These are phyloP conservation scores for Argyrosomus regius DNA, from an alignment of 2,797 vertebrate species.

Conservation along the genomic window DNA sequence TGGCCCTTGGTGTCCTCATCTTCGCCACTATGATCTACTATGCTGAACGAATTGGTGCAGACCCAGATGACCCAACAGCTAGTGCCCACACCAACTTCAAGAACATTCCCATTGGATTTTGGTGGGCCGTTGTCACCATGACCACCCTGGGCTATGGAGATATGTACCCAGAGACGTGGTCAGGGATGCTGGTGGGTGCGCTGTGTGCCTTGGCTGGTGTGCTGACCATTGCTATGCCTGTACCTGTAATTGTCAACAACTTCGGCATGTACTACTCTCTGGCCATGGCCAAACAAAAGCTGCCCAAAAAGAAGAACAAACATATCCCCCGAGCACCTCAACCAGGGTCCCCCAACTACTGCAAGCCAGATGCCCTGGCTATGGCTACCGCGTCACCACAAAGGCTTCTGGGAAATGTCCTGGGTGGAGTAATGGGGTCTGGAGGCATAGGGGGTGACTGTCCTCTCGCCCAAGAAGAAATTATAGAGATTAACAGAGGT, in stretches of 20 bases:
- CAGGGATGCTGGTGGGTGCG: slow-evolving; percentile 98
- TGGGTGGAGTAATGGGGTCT: slow-evolving; percentile 96
- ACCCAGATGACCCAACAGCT: slow-evolving; percentile 95
- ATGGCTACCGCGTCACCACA: slow-evolving; percentile 99
- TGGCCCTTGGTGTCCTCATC: slow-evolving; percentile 98
- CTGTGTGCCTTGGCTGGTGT: slow-evolving; percentile 97
- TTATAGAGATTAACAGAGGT: slow-evolving; percentile 96
- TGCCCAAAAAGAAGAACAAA: slow-evolving; percentile 99
- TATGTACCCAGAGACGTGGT: slow-evolving; percentile 99
- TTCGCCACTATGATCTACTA: slow-evolving; percentile 99
- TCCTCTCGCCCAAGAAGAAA: slow-evolving; percentile 95
- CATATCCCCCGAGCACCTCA: slow-evolving; percentile 98
- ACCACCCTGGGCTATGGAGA: slow-evolving; percentile 99
- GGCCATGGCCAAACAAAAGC: slow-evolving; percentile 99
- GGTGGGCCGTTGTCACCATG: slow-evolving; percentile 99
- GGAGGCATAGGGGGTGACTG: slow-evolving; percentile 88
- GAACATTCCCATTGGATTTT: slow-evolving; percentile 99
- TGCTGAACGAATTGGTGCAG: slow-evolving; percentile 96
- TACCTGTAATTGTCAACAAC: slow-evolving; percentile 99
- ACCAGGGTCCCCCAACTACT: slow-evolving; percentile 99
- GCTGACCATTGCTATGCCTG: slow-evolving; percentile 99
- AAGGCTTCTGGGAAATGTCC: slow-evolving; percentile 92
- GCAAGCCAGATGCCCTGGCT: slow-evolving; percentile 97
- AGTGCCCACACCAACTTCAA: slow-evolving; percentile 97
- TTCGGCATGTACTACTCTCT: slow-evolving; percentile 99